A percentile compares a stretch with the other conserved stretches of the same genome.
Conservation (phyloP, 2,797 vertebrate species). For the Craterocephalus amniculus region DNA sequence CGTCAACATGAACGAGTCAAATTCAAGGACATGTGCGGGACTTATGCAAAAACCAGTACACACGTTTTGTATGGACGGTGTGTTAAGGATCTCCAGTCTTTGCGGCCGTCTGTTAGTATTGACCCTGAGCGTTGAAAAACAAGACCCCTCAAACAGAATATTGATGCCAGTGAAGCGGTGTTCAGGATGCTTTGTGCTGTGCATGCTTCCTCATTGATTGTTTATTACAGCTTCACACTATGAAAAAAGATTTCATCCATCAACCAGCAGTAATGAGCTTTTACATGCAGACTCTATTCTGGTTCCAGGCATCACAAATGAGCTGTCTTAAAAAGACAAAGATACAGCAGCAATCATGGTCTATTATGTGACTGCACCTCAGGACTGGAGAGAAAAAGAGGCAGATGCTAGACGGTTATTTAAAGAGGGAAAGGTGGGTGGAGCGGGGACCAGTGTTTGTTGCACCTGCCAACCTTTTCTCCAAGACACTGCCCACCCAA, state of each 20-base stretch:
- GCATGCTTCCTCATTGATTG: constrained; percentile 79
- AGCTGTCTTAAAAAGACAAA: constrained; percentile 68
- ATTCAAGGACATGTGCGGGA: constrained; percentile 32
- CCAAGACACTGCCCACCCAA: constrained; percentile 30
- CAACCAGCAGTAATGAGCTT: constrained; percentile 76
- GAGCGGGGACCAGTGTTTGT: constrained; percentile 23
- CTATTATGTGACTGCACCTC: constrained; percentile 68
- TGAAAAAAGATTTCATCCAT: constrained; percentile 73
- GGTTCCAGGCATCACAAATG: constrained; percentile 58
- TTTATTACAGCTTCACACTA: constrained; percentile 76
- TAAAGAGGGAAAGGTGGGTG: constrained; percentile 4
- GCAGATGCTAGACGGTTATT: constrained; percentile 15
- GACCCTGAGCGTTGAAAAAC: constrained; percentile 74
- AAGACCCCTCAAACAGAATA: constrained; percentile 76
- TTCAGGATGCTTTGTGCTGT: constrained; percentile 72
- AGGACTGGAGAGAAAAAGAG: constrained; percentile 39
- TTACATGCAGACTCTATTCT: constrained; percentile 73
- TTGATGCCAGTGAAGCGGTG: constrained; percentile 64
- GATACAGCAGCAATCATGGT: constrained; percentile 75
- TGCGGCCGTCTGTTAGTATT: constrained; percentile 74
- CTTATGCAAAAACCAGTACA: constrained; percentile 41
- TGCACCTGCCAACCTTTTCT: constrained; percentile 38
- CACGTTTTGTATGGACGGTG: constrained; percentile 54
- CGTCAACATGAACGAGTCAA: not conserved
- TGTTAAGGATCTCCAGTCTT: constrained; percentile 59